Conservation (phyloP, 2,888 invertebrate species). For the Allygus modestus region DNA sequence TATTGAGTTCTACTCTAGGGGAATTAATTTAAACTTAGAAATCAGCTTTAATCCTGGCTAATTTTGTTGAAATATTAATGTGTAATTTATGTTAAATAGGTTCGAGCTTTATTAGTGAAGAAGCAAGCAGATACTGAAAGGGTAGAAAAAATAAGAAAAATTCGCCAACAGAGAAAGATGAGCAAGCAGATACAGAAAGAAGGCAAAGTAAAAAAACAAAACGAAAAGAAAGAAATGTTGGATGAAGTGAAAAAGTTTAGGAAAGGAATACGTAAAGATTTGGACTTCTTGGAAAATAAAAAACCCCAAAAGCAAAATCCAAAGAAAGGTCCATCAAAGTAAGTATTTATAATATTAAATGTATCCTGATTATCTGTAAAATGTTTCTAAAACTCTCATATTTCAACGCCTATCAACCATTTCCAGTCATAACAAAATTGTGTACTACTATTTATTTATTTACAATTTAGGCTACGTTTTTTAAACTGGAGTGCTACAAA, state of each 20-base stretch:
- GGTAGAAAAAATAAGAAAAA: constrained; percentile 92
- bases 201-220: constrained; percentile 88
- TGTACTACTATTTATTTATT: too few species aligned
- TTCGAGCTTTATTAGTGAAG: constrained; percentile 79
- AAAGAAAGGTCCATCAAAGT: constrained; percentile 70
- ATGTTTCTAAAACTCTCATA: too few species aligned
- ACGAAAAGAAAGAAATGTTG: constrained; percentile 94
- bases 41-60: too few species aligned
- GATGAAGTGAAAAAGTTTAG: constrained; percentile 96
- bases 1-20: too few species aligned
- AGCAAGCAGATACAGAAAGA: constrained; percentile 94
- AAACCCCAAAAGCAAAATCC: constrained; percentile 68
- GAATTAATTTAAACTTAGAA: too few species aligned
- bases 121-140: constrained; percentile 91
- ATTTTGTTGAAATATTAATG: too few species aligned
- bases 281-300: constrained; percentile 87
- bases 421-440: neutral
- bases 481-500: too few species aligned
- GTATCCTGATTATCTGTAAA: too few species aligned
- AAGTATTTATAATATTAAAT: constrained; percentile 59
- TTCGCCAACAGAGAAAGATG: constrained; percentile 94
- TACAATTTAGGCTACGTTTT: too few species aligned
- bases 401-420: neutral
- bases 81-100: constrained; percentile 61
- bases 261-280: constrained; percentile 88